Conservation (phyloP, 2,113 vertebrate genomes). For the Sander vitreus region DNA sequence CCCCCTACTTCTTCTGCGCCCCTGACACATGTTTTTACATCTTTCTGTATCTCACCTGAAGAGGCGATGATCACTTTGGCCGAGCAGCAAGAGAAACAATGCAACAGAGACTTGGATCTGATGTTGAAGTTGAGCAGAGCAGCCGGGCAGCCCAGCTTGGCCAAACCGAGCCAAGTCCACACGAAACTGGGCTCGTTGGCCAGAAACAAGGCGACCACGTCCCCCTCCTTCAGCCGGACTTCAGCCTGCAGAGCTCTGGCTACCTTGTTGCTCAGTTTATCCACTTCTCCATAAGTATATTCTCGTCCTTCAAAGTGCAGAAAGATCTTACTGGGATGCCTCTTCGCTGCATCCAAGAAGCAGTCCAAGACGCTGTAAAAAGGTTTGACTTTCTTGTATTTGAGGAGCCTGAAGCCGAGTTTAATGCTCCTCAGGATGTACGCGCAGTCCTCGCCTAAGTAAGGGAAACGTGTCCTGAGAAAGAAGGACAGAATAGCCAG, state of each 20-base stretch:
- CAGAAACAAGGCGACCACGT: constrained; percentile 84
- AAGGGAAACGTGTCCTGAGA: constrained; percentile 68
- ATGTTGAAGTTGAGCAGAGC: constrained; percentile 88
- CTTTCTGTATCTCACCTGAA: constrained; percentile 68
- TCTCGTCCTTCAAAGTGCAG: constrained; percentile 81
- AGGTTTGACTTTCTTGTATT: constrained; percentile 62
- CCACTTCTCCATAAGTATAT: constrained; percentile 80
- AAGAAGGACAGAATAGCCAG: constrained; percentile 68
- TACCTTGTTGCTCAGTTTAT: constrained; percentile 81
- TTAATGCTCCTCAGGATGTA: constrained; percentile 57
- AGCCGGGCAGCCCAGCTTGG: constrained; percentile 84
- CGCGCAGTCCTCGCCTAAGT: constrained; percentile 73
- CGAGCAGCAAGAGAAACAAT: constrained; percentile 86
- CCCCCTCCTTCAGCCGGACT: constrained; percentile 78
- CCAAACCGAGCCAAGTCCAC: constrained; percentile 85
- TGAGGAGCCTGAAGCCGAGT: constrained; percentile 38
- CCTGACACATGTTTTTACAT: neutral
- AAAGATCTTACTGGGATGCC: constrained; percentile 79
- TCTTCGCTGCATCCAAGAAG: constrained; percentile 77
- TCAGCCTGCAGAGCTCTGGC: constrained; percentile 78
- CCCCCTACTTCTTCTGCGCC: too few species aligned
- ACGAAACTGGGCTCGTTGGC: constrained; percentile 84
- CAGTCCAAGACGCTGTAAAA: constrained; percentile 84
- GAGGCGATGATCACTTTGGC: constrained; percentile 82
- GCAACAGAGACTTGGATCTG: constrained; percentile 83